Evolutionary conservation across 2,888 invertebrate species (phyloP), one percentile per base, ranked within the genome.

Genomic region (Heliconius ethilla): DNA sequence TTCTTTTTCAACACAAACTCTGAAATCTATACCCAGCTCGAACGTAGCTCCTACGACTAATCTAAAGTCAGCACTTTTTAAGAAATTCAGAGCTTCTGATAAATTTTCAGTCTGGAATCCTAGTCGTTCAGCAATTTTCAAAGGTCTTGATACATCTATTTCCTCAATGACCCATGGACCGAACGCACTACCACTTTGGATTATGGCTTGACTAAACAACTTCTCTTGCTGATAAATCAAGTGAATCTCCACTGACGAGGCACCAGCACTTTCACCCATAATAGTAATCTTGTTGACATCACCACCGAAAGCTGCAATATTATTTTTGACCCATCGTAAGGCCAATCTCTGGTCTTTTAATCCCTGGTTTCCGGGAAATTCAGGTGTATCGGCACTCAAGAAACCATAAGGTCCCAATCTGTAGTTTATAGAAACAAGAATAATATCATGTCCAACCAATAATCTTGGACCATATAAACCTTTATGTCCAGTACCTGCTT

Each of bases 261-360:
- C 62, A 27, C 75, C 88, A 9, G 87, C 85, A 70, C 90, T 90
- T 37, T 85, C 80, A 0, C 91, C 91, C 55, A 86, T 86, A 27
- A 91, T 86, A 0, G 91, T 90, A 0, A 91, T 82, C 81, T 86
- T 84, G 11, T 76, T 70, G 15, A 84, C 69, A 37, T 90, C 84
- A 5, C 91, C 91, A 7, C 88, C 88, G 77, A 91, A 90, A 1
- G 83, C 72, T 59, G 25, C 83, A 25, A 88, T 88, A 76, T 89
- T 86, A 4, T 84, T 81, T 55, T 86, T 84, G 3, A 88, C 76
- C 88, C 88, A 89, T 70, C 83, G 81, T 11, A 89, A 67, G 10
- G 86, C 88, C 40, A 85, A 62, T 1, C 82, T 40, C 69, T 86
- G 86, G 67, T 88, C 88, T 78, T 87, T 88, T 3, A 88, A 75